Percentiles rank a stretch among this genome's conserved stretches.
phyloP scores from a whole-genome alignment of 2,113 vertebrate genomes.

The Pedetes capensis region DNA sequence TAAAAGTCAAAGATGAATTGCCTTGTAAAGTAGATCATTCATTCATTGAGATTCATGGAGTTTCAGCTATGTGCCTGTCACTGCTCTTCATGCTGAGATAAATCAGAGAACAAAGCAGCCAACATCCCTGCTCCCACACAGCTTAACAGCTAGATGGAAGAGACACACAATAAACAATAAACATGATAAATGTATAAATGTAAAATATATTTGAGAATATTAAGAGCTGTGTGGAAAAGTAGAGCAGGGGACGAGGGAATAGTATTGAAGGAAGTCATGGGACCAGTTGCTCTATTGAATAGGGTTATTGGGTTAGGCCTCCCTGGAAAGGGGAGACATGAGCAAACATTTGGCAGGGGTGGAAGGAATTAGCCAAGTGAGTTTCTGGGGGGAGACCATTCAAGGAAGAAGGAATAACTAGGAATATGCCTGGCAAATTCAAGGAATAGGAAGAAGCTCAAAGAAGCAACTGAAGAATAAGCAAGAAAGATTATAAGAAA shows the following conservation, averaged over 20 bases:
- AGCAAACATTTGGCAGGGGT: neutral
- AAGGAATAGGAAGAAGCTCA: neutral
- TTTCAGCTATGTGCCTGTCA: neutral
- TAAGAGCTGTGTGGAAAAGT: neutral
- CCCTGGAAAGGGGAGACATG: accelerated
- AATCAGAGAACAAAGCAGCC: neutral
- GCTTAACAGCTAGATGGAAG: neutral
- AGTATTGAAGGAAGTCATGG: neutral
- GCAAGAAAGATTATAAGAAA: neutral
- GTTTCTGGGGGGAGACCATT: neutral
- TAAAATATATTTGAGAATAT: neutral
- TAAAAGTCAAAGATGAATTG: neutral
- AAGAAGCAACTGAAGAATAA: neutral
- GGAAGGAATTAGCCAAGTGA: neutral
- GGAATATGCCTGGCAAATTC: neutral
- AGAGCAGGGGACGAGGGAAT: neutral
- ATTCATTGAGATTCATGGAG: neutral
- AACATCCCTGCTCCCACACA: neutral
- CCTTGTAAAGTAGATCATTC: neutral
- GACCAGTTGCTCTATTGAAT: neutral
- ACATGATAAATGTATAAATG: neutral
- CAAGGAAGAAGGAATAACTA: neutral
- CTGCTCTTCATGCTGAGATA: neutral
- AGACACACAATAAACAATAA: neutral
- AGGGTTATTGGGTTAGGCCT: neutral